These are phyloP conservation scores for Danaus chrysippus DNA, from an alignment of 2,888 invertebrate species.

Conservation along the genomic window DNA sequence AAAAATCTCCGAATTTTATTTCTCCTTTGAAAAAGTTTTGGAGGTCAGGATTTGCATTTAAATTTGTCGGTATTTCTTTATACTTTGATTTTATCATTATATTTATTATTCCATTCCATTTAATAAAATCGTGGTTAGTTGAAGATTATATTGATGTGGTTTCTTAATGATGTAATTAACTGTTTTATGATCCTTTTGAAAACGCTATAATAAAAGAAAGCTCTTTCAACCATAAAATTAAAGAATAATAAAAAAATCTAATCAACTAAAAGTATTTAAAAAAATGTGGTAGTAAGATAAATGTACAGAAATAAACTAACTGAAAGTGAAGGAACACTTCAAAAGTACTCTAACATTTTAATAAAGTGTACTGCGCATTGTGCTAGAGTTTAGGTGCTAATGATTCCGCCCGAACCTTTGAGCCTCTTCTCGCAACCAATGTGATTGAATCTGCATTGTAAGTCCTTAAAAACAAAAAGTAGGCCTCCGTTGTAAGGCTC, in stretches of 20 bases:
- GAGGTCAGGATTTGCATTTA: conserved; percentile 31
- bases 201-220: not conserved
- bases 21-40: conserved; percentile 50
- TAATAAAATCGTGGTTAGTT: not conserved
- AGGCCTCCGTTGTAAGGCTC: conserved; percentile 35
- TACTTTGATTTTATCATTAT: conserved; percentile 11
- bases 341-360: conserved; percentile 19
- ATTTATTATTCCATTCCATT: conserved; percentile 9
- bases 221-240: too few relatives aligned
- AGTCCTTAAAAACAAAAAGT: conserved; percentile 38
- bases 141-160: not conserved
- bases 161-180: not conserved
- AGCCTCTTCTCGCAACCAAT: conserved; percentile 30
- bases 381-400: conserved; percentile 25
- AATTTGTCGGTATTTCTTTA: conserved; percentile 13
- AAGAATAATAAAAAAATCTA: too few relatives aligned
- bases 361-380: conserved; percentile 13
- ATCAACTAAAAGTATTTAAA: too few relatives aligned
- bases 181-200: conserved; percentile 2
- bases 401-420: conserved; percentile 33
- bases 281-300: too few relatives aligned
- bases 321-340: conserved; percentile 13
- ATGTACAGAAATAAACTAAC: too few relatives aligned
- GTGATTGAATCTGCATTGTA: conserved; percentile 36
- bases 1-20: conserved; percentile 43